Evolutionary conservation across 2,888 invertebrate species (phyloP).

Genomic region (Cosmopolites sordidus): DNA sequence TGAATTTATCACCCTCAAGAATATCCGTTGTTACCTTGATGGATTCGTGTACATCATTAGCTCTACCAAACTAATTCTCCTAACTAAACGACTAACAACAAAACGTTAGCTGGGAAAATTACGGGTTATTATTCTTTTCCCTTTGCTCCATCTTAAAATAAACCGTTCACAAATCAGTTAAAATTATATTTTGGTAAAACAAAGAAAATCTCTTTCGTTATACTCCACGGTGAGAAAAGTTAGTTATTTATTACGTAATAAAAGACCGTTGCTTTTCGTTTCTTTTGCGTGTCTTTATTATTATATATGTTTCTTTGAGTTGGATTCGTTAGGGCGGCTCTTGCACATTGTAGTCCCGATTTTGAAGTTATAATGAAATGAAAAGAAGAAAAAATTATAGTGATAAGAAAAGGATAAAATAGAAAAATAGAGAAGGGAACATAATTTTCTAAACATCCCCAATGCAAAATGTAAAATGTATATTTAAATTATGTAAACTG

Average conservation of each 20-base stretch:
- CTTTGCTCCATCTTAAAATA: not conserved
- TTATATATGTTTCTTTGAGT: too few species aligned
- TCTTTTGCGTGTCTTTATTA: not conserved
- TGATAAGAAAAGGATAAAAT: too few species aligned
- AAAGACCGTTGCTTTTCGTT: constrained; percentile 3
- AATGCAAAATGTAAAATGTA: too few species aligned
- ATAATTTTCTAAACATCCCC: too few species aligned
- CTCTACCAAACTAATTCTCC: not conserved
- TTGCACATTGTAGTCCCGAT: too few species aligned
- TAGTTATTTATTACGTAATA: constrained; percentile 7
- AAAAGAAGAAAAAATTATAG: too few species aligned
- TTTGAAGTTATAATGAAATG: too few species aligned
- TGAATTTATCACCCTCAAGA: too few species aligned
- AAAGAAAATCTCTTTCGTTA: constrained; percentile 2
- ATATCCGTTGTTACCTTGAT: not conserved
- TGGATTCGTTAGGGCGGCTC: too few species aligned
- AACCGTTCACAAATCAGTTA: constrained; percentile 1
- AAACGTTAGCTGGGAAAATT: not conserved
- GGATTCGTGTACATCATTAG: constrained; percentile 1
- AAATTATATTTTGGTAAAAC: constrained; percentile 6
- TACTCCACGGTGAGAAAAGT: not conserved
- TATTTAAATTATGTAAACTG: too few species aligned
- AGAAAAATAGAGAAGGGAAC: too few species aligned
- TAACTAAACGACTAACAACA: not conserved
- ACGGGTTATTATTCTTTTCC: not conserved